These are phyloP conservation scores for Enteromius fasciolatus DNA, from an alignment of 2,797 vertebrate species.

Conservation along the genomic window DNA sequence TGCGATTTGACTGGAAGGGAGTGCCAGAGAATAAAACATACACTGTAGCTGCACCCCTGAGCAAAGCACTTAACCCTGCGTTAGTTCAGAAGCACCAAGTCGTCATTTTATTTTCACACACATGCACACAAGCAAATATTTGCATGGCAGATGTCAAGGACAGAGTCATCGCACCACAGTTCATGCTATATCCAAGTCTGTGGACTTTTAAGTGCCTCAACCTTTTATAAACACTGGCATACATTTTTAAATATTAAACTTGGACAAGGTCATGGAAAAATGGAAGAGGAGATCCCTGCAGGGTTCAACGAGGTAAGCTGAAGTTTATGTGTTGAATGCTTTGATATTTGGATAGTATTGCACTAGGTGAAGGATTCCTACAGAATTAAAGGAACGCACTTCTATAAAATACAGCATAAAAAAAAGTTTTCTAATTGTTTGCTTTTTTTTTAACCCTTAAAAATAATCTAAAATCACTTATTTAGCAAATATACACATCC, in stretches of 20 bases:
- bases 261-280: slow-evolving; percentile 22
- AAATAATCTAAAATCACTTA: too few species aligned
- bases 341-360: slow-evolving; percentile 6
- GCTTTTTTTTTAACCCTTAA: neutral
- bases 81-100: slow-evolving; percentile 45
- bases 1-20: slow-evolving; percentile 16
- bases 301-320: neutral
- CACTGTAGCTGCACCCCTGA: neutral
- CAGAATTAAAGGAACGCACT: neutral
- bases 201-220: neutral
- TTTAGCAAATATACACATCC: too few species aligned
- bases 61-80: slow-evolving; percentile 31
- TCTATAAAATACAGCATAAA: neutral
- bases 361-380: neutral
- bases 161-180: slow-evolving; percentile 10
- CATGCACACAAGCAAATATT: neutral
- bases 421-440: neutral
- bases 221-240: slow-evolving; percentile 8
- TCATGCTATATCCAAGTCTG: slow-evolving; percentile 47
- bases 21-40: slow-evolving; percentile 23
- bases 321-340: slow-evolving; percentile 2
- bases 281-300: neutral
- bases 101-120: slow-evolving; percentile 10
- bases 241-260: slow-evolving; percentile 20
- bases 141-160: slow-evolving; percentile 5